Base-by-base conservation (phyloP, 2,797 vertebrate genomes). In the Sebastes oblongus region DNA sequence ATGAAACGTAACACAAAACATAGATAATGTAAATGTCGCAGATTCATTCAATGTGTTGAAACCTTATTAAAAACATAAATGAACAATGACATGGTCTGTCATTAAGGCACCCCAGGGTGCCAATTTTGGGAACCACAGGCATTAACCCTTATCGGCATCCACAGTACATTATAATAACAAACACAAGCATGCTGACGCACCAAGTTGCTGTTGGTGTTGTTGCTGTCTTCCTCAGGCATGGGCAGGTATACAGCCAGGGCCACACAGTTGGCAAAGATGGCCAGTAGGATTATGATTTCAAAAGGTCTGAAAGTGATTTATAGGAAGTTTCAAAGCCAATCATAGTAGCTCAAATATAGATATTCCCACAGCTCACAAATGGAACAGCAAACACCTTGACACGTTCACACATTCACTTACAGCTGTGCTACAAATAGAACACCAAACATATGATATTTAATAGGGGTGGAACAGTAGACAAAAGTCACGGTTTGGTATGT, bases 221-320 rank as follows among this genome's bases (percentile, higher is more conserved):
- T 98, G 89, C 96, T 97, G 90, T 98, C 98, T 24, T 98, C 97
- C 36, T 98, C 97, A 0, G 98, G 97, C 97, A 98, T 98, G 2
- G 98, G 98, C 90, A 97, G 89, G 91, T 97, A 98, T 70, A 98
- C 94, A 1, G 98, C 98, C 87, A 98, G 93, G 0, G 97, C 98
- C 64, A 98, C 95, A 1, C 98, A 98, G 91, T 98, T 91, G 66
- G 90, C 88, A 66, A 91, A 91, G 89, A 98, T 98, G 87, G 97
- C 97, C 69, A 98, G 90, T 3, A 98, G 92, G 88, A 98, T 98
- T 88, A 98, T 97, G 72, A 96, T 97, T 92, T 98, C 98, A 1
- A 98, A 98, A n/a, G 97, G 97, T 88, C 97, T 98, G 86, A 76
- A 8, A 39, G 72, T 54, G 22, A 34, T 46, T 65, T 80, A 85